Base-by-base conservation (phyloP, 2,113 vertebrate genomes). In the Ictalurus furcatus region DNA sequence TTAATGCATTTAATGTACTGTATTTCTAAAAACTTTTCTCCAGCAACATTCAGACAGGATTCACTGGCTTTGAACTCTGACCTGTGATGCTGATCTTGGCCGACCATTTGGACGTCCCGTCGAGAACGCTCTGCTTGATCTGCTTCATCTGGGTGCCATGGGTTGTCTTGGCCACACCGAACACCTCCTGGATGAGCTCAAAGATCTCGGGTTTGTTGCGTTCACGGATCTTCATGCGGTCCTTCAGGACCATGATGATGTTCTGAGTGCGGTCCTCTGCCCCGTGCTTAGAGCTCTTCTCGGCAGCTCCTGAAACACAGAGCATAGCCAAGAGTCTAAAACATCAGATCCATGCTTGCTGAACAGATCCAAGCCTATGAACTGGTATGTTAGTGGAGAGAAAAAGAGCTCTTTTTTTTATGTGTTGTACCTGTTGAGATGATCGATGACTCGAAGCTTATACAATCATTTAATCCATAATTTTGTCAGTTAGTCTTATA, bases 201-300 rank as follows among this genome's bases (percentile, higher is more conserved):
- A 99, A 99, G 92, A 99, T 99, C 95, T 99, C 98, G 0, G 98
- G 98, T 84, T 99, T 99, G 95, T 99, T 99, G 89, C 98, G 95
- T 92, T 99, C 98, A 4, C 98, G 95, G 94, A 99, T 99, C 95
- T 99, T 99, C 98, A 99, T 99, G 90, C 98, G 97, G 92, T 99
- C 98, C 92, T 99, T 99, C 80, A 99, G 96, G 91, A 98, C 98
- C 98, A 99, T 98, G 93, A 99, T 99, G 93, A 99, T 99, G 89
- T 98, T 99, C 95, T 98, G 98, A 0, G 98, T 99, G 23, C 98
- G 94, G 93, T 99, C 98, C 93, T 99, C 98, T 0, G 98, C 98
- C 0, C 98, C 98, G 0, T 99, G 98, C 91, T 99, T 99, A 48
- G 98, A 99, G 93, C 98, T 98, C 92, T 99, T 99, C 94, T 99